Evolutionary conservation across 2,797 vertebrate species (phyloP).

Genomic region (Fratercula arctica): DNA sequence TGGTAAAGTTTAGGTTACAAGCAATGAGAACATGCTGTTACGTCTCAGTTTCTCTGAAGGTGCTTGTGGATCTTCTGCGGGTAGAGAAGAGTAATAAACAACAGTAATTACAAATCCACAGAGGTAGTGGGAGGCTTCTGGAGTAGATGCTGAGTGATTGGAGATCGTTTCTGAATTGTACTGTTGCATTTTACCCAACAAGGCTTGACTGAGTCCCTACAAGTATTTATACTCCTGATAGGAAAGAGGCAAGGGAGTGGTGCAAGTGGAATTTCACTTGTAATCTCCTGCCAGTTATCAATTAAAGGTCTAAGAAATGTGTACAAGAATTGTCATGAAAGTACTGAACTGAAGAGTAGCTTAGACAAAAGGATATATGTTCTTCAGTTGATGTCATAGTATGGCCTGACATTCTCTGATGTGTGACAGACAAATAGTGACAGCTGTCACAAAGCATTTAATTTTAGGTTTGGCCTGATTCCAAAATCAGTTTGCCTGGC

Average conservation of each 20-base stretch:
- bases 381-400: neutral
- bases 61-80: neutral
- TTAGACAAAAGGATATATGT: neutral
- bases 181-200: neutral
- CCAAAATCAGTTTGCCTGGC: neutral
- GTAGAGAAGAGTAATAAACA: neutral
- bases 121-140: neutral
- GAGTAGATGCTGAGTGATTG: neutral
- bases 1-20: neutral
- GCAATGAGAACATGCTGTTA: neutral
- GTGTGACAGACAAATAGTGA: neutral
- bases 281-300: neutral
- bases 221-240: neutral
- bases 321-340: neutral
- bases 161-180: neutral
- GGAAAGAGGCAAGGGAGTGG: neutral
- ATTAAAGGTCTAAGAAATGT: neutral
- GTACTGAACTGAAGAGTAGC: neutral
- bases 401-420: neutral
- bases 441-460: conserved; percentile 47
- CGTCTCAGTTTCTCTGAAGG: neutral
- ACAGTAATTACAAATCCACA: neutral
- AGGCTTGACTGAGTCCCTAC: neutral
- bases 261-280: neutral
- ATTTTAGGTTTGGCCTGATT: neutral